phyloP scores from a whole-genome alignment of 1,140 invertebrate genomes.

The Leucophenga varia region DNA sequence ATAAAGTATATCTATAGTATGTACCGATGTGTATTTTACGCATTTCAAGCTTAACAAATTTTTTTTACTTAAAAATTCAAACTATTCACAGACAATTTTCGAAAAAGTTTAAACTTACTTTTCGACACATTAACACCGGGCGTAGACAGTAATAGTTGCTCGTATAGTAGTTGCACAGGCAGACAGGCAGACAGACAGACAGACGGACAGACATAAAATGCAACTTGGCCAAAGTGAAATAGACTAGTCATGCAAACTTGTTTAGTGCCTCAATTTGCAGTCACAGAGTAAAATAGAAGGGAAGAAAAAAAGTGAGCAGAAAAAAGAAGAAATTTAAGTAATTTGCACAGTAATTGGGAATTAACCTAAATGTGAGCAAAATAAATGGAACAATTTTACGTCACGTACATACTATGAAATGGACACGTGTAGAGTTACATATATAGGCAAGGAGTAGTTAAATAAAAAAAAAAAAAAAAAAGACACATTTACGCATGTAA shows the following conservation, averaged over 20 bases:
- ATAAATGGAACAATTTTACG: conserved; percentile 5
- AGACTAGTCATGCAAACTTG: conserved; percentile 32
- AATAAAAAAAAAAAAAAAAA: not conserved
- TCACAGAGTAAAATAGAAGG: conserved; percentile 2
- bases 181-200: conserved; percentile 2
- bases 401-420: not conserved
- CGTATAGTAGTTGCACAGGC: conserved; percentile 20
- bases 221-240: conserved; percentile 15
- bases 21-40: no score
- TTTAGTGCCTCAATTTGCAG: conserved; percentile 11
- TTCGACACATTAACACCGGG: no score
- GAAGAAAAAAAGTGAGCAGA: conserved; percentile 20
- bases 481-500: not conserved
- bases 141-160: no score
- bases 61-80: conserved; percentile 11
- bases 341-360: conserved; percentile 55
- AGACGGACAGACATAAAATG: conserved; percentile 1
- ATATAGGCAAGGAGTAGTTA: not conserved
- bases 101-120: no score
- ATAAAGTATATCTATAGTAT: no score
- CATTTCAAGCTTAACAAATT: no score
- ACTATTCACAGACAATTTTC: no score
- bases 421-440: no score
- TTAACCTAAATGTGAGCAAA: conserved; percentile 35
- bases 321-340: conserved; percentile 51